These are phyloP conservation scores for Trichogramma pretiosum DNA, from an alignment of 1,140 invertebrate genomes.

Conservation along the genomic window DNA sequence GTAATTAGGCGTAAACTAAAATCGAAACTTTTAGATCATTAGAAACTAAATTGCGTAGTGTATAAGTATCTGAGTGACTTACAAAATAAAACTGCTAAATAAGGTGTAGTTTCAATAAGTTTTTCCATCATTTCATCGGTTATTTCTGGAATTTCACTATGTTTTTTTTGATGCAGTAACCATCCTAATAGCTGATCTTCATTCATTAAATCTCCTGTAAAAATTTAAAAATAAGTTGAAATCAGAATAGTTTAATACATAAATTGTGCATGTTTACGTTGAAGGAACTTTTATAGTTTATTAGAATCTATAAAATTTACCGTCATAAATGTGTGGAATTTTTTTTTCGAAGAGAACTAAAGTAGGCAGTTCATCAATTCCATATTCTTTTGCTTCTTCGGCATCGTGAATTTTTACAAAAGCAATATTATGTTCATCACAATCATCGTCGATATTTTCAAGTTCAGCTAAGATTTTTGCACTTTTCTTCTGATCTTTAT, in stretches of 20 bases:
- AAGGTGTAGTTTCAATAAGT: slow-evolving; percentile 70
- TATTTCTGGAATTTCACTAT: slow-evolving; percentile 85
- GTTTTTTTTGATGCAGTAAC: slow-evolving; percentile 80
- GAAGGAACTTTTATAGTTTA: neutral
- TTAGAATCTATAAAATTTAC: slow-evolving; percentile 30
- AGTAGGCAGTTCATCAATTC: slow-evolving; percentile 70
- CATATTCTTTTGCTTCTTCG: slow-evolving; percentile 81
- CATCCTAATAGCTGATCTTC: slow-evolving; percentile 83
- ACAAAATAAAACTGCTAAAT: slow-evolving; percentile 80
- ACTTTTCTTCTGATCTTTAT: slow-evolving; percentile 85
- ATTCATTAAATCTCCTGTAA: slow-evolving; percentile 72
- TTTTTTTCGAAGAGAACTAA: slow-evolving; percentile 81
- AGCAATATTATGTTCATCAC: slow-evolving; percentile 82
- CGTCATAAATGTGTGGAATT: slow-evolving; percentile 83
- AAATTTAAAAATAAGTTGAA: no score
- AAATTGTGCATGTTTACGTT: neutral
- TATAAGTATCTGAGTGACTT: no score
- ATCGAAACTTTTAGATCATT: slow-evolving; percentile 6
- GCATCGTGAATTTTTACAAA: slow-evolving; percentile 89
- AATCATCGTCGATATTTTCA: slow-evolving; percentile 91
- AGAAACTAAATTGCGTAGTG: neutral
- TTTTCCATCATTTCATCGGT: slow-evolving; percentile 91
- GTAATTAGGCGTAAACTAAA: neutral
- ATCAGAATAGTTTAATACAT: no score
- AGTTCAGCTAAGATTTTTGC: slow-evolving; percentile 77